phyloP scores from a whole-genome alignment of 2,797 vertebrate genomes.

The Ispidina lecontei region DNA sequence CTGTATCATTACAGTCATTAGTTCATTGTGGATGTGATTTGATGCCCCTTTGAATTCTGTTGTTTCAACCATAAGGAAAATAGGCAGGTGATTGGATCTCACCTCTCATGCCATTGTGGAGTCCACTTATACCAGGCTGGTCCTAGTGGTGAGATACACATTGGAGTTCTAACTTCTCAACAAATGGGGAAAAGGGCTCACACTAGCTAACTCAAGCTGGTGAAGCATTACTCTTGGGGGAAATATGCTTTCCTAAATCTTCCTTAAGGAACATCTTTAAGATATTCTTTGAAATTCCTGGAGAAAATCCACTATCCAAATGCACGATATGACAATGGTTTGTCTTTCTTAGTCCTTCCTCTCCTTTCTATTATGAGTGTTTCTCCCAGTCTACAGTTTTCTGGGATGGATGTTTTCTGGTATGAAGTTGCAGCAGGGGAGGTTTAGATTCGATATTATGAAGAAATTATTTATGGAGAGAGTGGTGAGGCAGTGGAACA shows the following conservation, averaged over 20 bases:
- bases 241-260: not conserved
- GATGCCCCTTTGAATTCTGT: too few relatives aligned
- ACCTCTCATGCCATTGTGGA: not conserved
- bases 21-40: not conserved
- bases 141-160: rapidly evolving
- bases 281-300: not conserved
- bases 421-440: too few relatives aligned
- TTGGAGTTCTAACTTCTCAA: not conserved
- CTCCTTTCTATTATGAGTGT: not conserved
- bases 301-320: not conserved
- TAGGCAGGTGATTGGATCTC: not conserved
- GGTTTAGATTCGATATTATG: too few relatives aligned
- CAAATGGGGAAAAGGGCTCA: not conserved
- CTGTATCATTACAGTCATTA: not conserved
- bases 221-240: not conserved
- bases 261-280: not conserved
- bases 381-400: not conserved
- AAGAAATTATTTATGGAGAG: too few relatives aligned
- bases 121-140: not conserved
- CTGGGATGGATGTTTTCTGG: not conserved
- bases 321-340: not conserved
- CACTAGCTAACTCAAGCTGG: not conserved
- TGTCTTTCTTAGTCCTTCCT: not conserved
- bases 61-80: not conserved
- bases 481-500: too few relatives aligned